Conservation (phyloP, 1,140 invertebrate species). For the Aleiodes sp. region DNA sequence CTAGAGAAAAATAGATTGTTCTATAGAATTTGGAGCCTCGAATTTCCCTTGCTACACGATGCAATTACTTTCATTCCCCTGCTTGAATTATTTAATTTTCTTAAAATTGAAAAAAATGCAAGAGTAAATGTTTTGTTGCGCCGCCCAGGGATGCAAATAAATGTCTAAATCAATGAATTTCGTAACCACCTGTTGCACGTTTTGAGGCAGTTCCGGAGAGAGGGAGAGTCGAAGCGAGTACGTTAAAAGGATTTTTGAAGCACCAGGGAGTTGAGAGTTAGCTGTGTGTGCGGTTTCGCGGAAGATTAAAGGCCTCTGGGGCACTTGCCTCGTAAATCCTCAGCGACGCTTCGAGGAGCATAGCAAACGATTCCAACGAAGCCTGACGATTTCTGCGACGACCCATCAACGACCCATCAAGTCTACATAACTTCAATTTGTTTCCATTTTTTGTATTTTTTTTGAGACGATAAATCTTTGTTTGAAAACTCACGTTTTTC, state of each 20-base stretch:
- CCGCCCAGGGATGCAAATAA: not conserved
- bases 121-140: not conserved
- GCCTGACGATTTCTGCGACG: constrained; percentile 35
- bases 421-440: constrained; percentile 1
- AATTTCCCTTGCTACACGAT: too few relatives aligned
- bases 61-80: too few relatives aligned
- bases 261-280: constrained; percentile 17
- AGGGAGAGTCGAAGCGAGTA: constrained; percentile 14
- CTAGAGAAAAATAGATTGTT: too few relatives aligned
- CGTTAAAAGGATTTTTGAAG: not conserved
- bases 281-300: constrained; percentile 30
- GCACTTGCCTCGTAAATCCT: constrained; percentile 40
- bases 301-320: constrained; percentile 39
- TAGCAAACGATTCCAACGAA: constrained; percentile 12
- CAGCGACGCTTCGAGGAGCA: constrained; percentile 33
- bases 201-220: constrained; percentile 23
- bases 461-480: not conserved
- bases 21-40: too few relatives aligned
- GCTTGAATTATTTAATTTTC: too few relatives aligned
- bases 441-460: not conserved
- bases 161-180: constrained; percentile 11
- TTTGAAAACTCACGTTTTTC: not conserved
- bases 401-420: constrained; percentile 30
- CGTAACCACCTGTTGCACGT: not conserved
- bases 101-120: too few relatives aligned